These are phyloP conservation scores for Gallinago solitaria DNA, from an alignment of 2,797 vertebrate genomes.

Conservation along the genomic window DNA sequence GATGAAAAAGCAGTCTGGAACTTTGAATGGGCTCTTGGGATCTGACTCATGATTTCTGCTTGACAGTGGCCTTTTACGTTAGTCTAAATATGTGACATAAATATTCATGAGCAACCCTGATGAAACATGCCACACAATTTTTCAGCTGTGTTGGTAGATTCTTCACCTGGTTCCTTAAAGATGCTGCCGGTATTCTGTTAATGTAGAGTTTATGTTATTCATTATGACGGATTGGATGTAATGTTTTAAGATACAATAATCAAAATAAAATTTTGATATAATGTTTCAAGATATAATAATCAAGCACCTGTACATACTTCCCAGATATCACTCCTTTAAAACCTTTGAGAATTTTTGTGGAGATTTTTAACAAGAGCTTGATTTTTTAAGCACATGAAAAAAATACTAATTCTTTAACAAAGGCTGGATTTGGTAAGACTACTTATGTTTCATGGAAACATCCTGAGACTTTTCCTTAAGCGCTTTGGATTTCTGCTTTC, in stretches of 20 bases:
- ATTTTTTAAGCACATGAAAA: constrained; percentile 20
- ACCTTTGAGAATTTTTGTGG: not conserved
- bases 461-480: not conserved
- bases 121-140: not conserved
- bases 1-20: constrained; percentile 5
- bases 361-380: not conserved
- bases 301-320: not conserved
- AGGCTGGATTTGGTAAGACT: not conserved
- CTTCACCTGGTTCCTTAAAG: constrained; percentile 33
- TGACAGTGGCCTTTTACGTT: constrained; percentile 48
- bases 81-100: constrained; percentile 32
- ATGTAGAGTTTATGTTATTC: not conserved
- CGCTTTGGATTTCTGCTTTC: not conserved
- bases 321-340: not conserved
- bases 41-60: constrained; percentile 58
- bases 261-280: not conserved
- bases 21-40: constrained; percentile 25
- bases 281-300: not conserved
- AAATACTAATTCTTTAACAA: not conserved
- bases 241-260: not conserved
- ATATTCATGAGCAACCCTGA: constrained; percentile 31
- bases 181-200: not conserved
- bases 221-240: not conserved
- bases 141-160: constrained; percentile 48
- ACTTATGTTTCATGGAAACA: not conserved